Percentiles rank a stretch among this genome's conserved stretches.
These are phyloP conservation scores for Ennomos quercinarius DNA, from an alignment of 2,888 invertebrate species.

Conservation along the genomic window DNA sequence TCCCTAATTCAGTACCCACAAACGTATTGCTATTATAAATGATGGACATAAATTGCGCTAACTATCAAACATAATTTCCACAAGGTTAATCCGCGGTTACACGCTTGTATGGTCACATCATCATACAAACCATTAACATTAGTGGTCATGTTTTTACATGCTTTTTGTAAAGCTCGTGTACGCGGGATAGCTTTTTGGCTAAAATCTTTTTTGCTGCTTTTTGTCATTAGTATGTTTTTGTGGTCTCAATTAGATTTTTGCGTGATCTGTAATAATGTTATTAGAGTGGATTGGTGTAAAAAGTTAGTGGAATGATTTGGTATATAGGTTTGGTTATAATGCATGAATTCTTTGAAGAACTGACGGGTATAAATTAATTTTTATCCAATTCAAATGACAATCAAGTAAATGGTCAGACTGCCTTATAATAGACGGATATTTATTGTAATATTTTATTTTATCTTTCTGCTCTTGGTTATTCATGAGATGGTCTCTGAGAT, in stretches of 20 bases:
- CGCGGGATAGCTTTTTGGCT: constrained; percentile 1
- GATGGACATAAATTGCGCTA: constrained; percentile 29
- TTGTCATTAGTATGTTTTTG: constrained; percentile 24
- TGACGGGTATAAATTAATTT: too few relatives aligned
- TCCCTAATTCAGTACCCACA: constrained; percentile 9
- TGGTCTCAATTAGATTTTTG: constrained; percentile 12
- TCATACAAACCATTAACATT: constrained; percentile 27
- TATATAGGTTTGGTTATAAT: too few relatives aligned
- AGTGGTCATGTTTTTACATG: constrained; percentile 25
- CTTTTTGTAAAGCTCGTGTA: constrained; percentile 18
- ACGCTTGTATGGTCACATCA: constrained; percentile 14
- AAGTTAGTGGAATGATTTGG: too few relatives aligned
- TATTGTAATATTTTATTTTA: too few relatives aligned
- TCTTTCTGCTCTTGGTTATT: too few relatives aligned
- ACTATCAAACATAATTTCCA: constrained; percentile 25
- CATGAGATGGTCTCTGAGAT: too few relatives aligned
- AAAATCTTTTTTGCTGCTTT: constrained; percentile 8
- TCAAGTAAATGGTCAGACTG: too few relatives aligned
- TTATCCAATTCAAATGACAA: too few relatives aligned
- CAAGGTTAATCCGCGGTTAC: constrained; percentile 46
- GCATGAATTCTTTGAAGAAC: too few relatives aligned
- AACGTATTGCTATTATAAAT: constrained; percentile 6
- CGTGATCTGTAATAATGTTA: constrained; percentile 21
- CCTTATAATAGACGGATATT: too few relatives aligned
- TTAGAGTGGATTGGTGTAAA: background rate